phyloP scores from a whole-genome alignment of 2,888 invertebrate species.

The Isotomurus palustris region DNA sequence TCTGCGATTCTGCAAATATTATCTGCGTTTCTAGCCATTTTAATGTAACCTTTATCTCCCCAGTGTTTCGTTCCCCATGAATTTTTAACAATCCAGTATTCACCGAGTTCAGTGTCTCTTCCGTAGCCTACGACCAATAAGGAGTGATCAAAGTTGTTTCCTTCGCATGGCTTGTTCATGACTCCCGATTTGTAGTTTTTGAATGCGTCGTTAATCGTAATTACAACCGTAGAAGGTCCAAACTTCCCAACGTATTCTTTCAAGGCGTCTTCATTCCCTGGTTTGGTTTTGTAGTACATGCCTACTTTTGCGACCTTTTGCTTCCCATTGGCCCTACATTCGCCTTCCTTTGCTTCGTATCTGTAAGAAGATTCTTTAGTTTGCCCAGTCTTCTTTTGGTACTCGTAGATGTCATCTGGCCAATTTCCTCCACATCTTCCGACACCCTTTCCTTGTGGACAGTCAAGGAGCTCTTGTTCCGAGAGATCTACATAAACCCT shows the following conservation, averaged over 20 bases:
- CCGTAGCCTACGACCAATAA: background rate
- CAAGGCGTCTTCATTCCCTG: background rate
- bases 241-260: background rate
- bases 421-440: background rate
- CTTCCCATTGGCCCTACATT: background rate
- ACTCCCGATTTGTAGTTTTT: background rate
- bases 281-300: background rate
- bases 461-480: background rate
- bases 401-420: background rate
- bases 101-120: background rate
- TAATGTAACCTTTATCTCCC: no score
- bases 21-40: no score
- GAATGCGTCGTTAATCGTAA: slow-evolving; percentile 1
- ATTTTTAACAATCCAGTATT: no score
- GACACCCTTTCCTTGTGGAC: slow-evolving; percentile 1
- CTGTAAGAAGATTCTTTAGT: background rate
- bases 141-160: background rate
- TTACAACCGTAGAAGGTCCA: background rate
- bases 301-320: background rate
- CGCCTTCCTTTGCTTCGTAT: slow-evolving; percentile 3
- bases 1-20: no score
- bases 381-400: background rate
- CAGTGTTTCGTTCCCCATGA: no score
- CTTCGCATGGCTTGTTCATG: background rate
- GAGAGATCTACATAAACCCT: background rate